Evolutionary conservation across 2,797 vertebrate species (phyloP).

Genomic region (Emys orbicularis): DNA sequence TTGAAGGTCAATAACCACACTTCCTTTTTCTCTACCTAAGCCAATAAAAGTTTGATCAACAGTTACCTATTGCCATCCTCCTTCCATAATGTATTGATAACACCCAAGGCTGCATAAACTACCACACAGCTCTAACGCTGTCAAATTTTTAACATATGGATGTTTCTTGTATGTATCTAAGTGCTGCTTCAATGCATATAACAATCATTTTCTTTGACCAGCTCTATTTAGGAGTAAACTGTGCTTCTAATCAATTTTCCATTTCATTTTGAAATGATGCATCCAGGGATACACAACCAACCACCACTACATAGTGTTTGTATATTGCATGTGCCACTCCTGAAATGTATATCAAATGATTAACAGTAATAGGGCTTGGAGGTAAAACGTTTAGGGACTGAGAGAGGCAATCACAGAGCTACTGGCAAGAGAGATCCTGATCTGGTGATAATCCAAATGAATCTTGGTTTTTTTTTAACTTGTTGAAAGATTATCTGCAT

Average conservation of each 20-base stretch:
- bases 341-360: not conserved
- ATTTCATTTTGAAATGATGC: not conserved
- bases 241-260: not conserved
- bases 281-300: not conserved
- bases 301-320: not conserved
- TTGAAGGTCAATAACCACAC: not conserved
- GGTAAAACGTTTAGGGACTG: accelerated
- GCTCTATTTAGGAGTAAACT: not conserved
- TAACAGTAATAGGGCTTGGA: not conserved
- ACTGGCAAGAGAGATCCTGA: not conserved
- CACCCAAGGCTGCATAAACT: not conserved
- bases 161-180: not conserved
- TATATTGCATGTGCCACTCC: accelerated
- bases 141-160: not conserved
- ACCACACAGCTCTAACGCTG: not conserved
- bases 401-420: not conserved
- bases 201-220: not conserved
- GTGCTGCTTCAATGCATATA: not conserved
- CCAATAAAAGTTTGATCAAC: not conserved
- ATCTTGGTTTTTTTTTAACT: not conserved
- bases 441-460: not conserved
- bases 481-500: not conserved
- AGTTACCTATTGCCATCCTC: not conserved
- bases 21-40: not conserved
- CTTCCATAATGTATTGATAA: not conserved